Conservation (phyloP, 2,113 vertebrate species). For the Progne subis region DNA sequence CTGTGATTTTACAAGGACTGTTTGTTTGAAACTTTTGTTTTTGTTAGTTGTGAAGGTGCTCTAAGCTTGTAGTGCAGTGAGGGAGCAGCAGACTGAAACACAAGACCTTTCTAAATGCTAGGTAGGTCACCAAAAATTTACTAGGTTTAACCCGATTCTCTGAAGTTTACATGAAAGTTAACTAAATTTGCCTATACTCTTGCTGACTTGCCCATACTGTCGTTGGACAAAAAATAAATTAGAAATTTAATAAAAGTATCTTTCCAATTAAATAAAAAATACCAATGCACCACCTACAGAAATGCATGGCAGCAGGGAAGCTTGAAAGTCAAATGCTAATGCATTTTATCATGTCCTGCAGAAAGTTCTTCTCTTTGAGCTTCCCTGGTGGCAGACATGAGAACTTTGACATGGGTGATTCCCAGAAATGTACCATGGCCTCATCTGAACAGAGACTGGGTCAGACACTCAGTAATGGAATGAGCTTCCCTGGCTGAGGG, state of each 20-base stretch:
- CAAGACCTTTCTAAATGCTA: neutral
- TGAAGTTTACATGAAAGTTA: rapidly evolving
- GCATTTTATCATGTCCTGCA: neutral
- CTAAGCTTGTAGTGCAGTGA: neutral
- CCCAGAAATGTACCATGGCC: neutral
- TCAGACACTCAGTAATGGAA: neutral
- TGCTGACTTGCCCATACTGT: neutral
- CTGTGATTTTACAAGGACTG: neutral
- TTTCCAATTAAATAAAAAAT: neutral
- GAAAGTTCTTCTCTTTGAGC: neutral
- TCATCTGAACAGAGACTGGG: neutral
- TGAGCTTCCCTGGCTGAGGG: neutral
- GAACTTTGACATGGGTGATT: neutral
- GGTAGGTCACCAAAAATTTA: neutral
- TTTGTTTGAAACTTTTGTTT: neutral
- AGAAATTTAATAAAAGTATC: neutral
- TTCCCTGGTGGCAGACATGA: neutral
- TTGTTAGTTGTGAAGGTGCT: neutral
- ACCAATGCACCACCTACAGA: neutral
- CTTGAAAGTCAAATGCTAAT: neutral
- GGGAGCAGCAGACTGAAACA: neutral
- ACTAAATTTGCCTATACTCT: neutral
- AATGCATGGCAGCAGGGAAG: rapidly evolving
- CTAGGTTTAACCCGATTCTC: neutral
- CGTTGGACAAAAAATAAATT: neutral